Base-by-base conservation (phyloP, 2,113 vertebrate genomes). In the Uria aalge region DNA sequence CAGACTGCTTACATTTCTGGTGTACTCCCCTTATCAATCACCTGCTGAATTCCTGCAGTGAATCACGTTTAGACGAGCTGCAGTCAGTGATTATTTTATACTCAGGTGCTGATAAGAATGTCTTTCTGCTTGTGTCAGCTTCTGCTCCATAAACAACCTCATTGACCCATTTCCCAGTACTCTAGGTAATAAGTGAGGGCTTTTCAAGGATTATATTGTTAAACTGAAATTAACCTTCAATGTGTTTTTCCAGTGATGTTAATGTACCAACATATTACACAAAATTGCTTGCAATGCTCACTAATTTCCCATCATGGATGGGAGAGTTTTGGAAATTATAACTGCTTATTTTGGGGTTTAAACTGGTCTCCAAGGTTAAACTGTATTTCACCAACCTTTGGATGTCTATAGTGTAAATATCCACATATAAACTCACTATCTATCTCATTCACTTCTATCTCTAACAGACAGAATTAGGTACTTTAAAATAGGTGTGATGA, bases 21-120 rank as follows among this genome's bases (percentile, higher is more conserved):
- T 84, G n/a, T 72, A 69, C 56, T 91, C n/a, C 21, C 52, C 63
- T 96, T 96, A 94, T 90, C 92, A 96, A 86, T 90, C 79, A 84
- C 75, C 82, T 92, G 64, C 64, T 88, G 69, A 67, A 95, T 96
- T 96, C 94, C 90, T 96, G 85, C 47, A 52, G 63, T 45, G 80
- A 88, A 81, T 96, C 85, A 81, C 34, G 18, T 72, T 86, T 40
- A 60, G 50, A 60, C 1, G 7, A 96, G 23, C 34, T 69, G 63
- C 47, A 77, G 60, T 43, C 14, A 0, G 21, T 47, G 36, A 23
- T 84, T 90, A 86, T 93, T 84, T 87, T 71, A 92, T 34, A 84
- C 56, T 81, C 63, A 85, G 50, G 45, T 79, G 17, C 55, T 93
- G 93, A 96, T 92, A 95, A 96, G 43, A 38, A 11, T 30, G 6